Evolutionary conservation across 1,140 invertebrate species (phyloP).

Genomic region (Battus philenor): DNA sequence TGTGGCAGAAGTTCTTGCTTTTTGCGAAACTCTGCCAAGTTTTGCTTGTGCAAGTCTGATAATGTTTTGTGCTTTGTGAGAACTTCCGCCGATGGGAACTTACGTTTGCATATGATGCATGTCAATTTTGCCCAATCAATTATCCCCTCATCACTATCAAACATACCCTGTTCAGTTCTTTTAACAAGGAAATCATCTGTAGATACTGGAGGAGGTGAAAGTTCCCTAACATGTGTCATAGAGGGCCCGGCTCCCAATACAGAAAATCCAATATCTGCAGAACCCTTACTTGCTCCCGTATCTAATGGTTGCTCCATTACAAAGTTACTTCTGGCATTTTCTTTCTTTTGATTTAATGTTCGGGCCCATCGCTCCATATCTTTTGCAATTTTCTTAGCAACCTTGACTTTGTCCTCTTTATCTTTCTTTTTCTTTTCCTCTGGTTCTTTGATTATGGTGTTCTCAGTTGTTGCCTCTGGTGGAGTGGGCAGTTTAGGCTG

Average conservation of each 20-base stretch:
- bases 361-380: constrained; percentile 98
- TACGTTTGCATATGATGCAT: constrained; percentile 96
- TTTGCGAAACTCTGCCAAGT: constrained; percentile 83
- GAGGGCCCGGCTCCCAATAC: constrained; percentile 83
- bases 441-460: constrained; percentile 48
- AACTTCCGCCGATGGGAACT: constrained; percentile 93
- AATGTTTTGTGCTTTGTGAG: constrained; percentile 94
- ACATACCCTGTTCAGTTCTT: constrained; percentile 74
- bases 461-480: constrained; percentile 39
- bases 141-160: constrained; percentile 79
- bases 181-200: constrained; percentile 77
- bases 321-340: constrained; percentile 83
- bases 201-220: constrained; percentile 46
- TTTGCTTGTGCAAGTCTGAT: constrained; percentile 97
- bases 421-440: constrained; percentile 77
- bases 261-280: constrained; percentile 93
- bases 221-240: constrained; percentile 60
- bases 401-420: constrained; percentile 95
- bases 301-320: constrained; percentile 75
- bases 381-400: constrained; percentile 98
- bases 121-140: constrained; percentile 94
- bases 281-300: constrained; percentile 76
- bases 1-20: constrained; percentile 73
- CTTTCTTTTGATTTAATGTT: constrained; percentile 97
- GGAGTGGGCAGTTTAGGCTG: constrained; percentile 45